Base-by-base conservation (phyloP, 2,888 invertebrate genomes). In the Oegoconia quadripuncta region DNA sequence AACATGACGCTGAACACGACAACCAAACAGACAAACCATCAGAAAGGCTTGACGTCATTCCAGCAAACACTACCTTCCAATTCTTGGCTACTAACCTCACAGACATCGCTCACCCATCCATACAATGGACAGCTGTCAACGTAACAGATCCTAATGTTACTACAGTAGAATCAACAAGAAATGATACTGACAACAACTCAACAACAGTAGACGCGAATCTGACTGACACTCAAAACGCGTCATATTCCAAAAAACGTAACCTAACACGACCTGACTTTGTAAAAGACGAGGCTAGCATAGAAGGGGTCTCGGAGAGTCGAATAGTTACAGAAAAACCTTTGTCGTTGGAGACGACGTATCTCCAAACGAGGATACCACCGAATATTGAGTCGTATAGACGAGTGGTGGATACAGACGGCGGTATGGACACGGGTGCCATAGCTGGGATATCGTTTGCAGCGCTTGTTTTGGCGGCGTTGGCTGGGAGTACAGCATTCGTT, bases 371-470 rank as follows among this genome's bases (percentile, higher is more conserved):
- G 33, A 75, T 84, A 46, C 84, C 84, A 22, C 75, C 78, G 18
- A 81, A 76, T 39, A 63, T 84, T 50, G 86, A 86, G 46, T 76
- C 79, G 41, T 83, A 80, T 40, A 73, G 80, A 59, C 63, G 80
- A 17, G 63, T 82, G 18, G 77, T 78, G 44, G 82, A 83, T 15
- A 72, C 67, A 9, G 70, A 65, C 0, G 69, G 70, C 0, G 80
- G 81, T 0, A 79, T 91, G 76, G 90, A 90, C 52, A 89, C 89
- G 20, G 90, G 90, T 5, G 89, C 88, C 27, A 92, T 93, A 47
- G 91, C 92, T 14, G 92, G 92, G 9, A 92, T 93, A 50, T 91
- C 92, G 20, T 89, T 93, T 51, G 92, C 91, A 29, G 91, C 91
- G 45, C 76, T 93, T 45, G 90, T 90, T 27, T 67, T 92, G 40